phyloP scores from a whole-genome alignment of 2,888 invertebrate species.

The Acanthosoma haemorrhoidale region DNA sequence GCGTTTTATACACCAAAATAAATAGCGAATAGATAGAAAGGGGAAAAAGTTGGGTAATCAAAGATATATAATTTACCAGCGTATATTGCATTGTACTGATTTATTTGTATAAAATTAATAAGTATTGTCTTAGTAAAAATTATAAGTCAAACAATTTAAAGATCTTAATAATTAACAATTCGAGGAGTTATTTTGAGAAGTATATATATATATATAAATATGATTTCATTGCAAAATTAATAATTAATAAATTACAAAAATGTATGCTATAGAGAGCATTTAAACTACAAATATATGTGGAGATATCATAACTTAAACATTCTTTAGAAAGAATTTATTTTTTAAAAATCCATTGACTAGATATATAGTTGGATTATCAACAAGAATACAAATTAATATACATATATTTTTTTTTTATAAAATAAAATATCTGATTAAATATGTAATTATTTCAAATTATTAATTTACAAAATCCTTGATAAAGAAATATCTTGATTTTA shows the following conservation, averaged over 20 bases:
- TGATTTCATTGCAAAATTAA: not conserved
- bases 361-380: conserved; percentile 26
- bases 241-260: conserved; percentile 1
- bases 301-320: conserved; percentile 14
- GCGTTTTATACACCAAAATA: no score
- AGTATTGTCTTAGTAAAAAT: not conserved
- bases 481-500: conserved; percentile 6
- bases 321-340: conserved; percentile 5
- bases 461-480: not conserved
- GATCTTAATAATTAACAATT: conserved; percentile 9
- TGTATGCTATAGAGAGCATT: conserved; percentile 16
- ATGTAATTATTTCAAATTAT: conserved; percentile 1
- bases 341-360: conserved; percentile 28
- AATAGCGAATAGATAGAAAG: no score
- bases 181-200: conserved; percentile 7
- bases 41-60: no score
- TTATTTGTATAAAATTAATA: conserved; percentile 12
- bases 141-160: conserved; percentile 9
- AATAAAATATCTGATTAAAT: conserved; percentile 25
- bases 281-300: conserved; percentile 1
- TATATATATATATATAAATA: no score
- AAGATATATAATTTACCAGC: no score
- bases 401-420: conserved; percentile 22
- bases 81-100: conserved; percentile 4
- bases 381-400: conserved; percentile 25